Base-by-base conservation (phyloP, 2,797 vertebrate genomes). In the Alfaro cultratus region DNA sequence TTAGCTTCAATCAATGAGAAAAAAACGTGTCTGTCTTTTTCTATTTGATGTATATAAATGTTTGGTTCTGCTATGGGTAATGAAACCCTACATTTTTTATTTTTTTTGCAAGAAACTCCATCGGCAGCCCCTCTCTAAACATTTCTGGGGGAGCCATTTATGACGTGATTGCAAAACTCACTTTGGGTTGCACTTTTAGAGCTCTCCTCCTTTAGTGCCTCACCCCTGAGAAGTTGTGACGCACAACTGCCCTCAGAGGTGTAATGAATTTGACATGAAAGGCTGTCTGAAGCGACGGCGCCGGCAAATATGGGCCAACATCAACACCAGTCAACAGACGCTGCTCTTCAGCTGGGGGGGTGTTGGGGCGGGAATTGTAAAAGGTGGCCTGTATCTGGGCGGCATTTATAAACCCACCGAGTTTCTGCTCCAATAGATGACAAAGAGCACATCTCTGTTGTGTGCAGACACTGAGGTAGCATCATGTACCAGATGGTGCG, bases 401-500 rank as follows among this genome's bases (percentile, higher is more conserved):
- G 86, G 62, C 31, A 5, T 77, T 84, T 73, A 49, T 80, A 82
- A 82, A 84, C 78, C 83, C 34, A 62, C 80, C 15, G 64, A 39
- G 64, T 73, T 45, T 76, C 77, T 67, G 51, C 82, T 84, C 62
- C 55, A 34, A 77, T 82, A 78, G 46, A 57, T 73, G 81, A 88
- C 36, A 75, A 55, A 49, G 73, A 55, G 77, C 36, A 82, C 31
- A 73, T 84, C 36, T 81, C 53, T 74, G 72, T 43, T 75, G 76
- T 84, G 73, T 80, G 73, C 51, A 43, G 86, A 82, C 82, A 55
- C 80, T 8, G 77, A 77, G 78, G 83, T 77, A 31, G 81, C 76
- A 79, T 78, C 83, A 34, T 80, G 78, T 80, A 86, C 87, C 93
- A 94, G 92, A 94, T 93, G 93, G 90, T 55, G 31, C 53, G 26